A percentile compares a stretch with the other conserved stretches of the same genome.
These are phyloP conservation scores for Lophochroa leadbeateri DNA, from an alignment of 2,113 vertebrate species.

Conservation along the genomic window DNA sequence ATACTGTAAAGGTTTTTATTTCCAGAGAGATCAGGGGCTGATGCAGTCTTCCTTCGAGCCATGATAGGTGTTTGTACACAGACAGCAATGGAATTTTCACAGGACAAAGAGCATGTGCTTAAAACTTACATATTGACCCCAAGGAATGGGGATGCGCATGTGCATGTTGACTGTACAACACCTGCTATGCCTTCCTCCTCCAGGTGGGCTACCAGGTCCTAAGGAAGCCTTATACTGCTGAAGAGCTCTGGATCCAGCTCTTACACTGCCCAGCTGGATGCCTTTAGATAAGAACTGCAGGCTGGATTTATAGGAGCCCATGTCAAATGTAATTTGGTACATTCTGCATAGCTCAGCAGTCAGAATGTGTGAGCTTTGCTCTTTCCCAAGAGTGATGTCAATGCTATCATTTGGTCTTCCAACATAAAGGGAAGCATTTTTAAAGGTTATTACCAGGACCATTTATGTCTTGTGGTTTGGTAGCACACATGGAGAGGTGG, in stretches of 20 bases:
- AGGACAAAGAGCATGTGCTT: background rate
- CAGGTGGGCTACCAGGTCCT: background rate
- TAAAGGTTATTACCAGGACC: background rate
- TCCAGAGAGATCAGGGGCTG: background rate
- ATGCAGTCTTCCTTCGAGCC: background rate
- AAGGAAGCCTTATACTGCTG: background rate
- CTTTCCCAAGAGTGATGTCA: background rate
- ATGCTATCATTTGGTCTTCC: background rate
- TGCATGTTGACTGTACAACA: background rate
- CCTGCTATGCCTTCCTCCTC: background rate
- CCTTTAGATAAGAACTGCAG: background rate
- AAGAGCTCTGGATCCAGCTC: background rate
- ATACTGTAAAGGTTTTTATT: background rate
- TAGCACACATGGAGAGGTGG: background rate
- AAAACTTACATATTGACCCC: background rate
- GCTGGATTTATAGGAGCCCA: background rate
- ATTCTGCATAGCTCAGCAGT: background rate
- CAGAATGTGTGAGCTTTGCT: background rate
- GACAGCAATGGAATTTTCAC: background rate
- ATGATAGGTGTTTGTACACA: background rate
- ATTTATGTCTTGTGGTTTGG: background rate
- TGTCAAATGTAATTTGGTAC: background rate
- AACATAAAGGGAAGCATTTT: background rate
- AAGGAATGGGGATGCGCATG: background rate
- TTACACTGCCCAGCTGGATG: background rate